These are phyloP conservation scores for Tipula unca DNA, from an alignment of 2,888 invertebrate genomes.

Conservation along the genomic window DNA sequence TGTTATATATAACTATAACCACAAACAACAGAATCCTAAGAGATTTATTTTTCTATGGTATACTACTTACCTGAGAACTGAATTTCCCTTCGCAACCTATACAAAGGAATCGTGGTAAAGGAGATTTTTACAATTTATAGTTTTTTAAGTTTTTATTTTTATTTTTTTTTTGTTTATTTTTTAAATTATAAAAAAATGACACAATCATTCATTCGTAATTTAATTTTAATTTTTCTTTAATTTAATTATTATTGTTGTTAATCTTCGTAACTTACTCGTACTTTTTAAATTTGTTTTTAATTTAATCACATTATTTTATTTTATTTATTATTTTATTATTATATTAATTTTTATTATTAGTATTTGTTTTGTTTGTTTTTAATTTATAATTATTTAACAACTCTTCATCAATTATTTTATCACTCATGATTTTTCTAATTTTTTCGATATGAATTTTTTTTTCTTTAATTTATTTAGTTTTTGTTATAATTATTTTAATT, in stretches of 20 bases:
- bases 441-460: slow-evolving; percentile 1
- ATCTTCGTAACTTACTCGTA: background rate
- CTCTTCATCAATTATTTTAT: background rate
- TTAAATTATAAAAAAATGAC: slow-evolving; percentile 4
- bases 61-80: too few relatives aligned
- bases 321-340: background rate
- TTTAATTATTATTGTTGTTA: background rate
- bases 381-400: slow-evolving; percentile 14
- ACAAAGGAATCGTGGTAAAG: too few relatives aligned
- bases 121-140: background rate
- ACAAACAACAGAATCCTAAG: too few relatives aligned
- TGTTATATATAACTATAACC: too few relatives aligned
- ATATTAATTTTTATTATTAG: background rate
- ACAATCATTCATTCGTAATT: background rate
- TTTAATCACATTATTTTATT: slow-evolving; percentile 14
- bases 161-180: background rate
- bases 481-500: background rate
- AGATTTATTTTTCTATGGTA: too few relatives aligned
- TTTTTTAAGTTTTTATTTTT: background rate
- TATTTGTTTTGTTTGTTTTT: slow-evolving; percentile 14
- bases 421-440: background rate
- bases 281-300: background rate
- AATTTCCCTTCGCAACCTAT: too few relatives aligned
- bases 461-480: background rate
- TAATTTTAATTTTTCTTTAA: background rate